Percentiles rank a stretch among this genome's conserved stretches.
Conservation (phyloP, 2,797 vertebrate species). For the Scolopax bukidnonensis region DNA sequence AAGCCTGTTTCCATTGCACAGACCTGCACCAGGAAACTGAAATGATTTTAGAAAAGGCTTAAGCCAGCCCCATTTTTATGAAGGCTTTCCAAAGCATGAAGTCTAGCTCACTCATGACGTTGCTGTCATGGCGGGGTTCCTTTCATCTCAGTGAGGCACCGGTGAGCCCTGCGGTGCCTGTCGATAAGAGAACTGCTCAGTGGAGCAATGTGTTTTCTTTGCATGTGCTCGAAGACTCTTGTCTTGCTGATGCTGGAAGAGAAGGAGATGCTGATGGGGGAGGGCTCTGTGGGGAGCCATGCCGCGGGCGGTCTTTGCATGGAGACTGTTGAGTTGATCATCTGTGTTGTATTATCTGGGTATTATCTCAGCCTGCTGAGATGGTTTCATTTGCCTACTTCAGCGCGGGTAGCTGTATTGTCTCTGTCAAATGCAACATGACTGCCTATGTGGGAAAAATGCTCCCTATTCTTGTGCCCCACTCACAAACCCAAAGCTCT, state of each 20-base stretch:
- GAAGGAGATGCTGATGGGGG: neutral
- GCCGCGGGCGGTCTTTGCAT: rapidly evolving
- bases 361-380: slow-evolving; percentile 1
- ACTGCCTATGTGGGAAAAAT: neutral
- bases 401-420: neutral
- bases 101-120: rapidly evolving
- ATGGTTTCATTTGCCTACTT: slow-evolving; percentile 20
- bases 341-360: slow-evolving; percentile 62
- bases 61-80: neutral
- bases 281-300: slow-evolving; percentile 23
- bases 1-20: neutral
- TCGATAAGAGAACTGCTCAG: neutral
- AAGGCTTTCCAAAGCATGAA: neutral
- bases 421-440: neutral
- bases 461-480: neutral
- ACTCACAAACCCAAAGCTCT: neutral
- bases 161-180: neutral
- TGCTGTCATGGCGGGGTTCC: neutral
- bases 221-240: neutral
- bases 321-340: neutral
- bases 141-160: neutral
- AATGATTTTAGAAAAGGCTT: neutral
- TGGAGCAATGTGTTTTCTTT: neutral
- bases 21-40: neutral
- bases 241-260: neutral